Conservation (phyloP, 2,888 invertebrate genomes). For the Apotomis turbidana region DNA sequence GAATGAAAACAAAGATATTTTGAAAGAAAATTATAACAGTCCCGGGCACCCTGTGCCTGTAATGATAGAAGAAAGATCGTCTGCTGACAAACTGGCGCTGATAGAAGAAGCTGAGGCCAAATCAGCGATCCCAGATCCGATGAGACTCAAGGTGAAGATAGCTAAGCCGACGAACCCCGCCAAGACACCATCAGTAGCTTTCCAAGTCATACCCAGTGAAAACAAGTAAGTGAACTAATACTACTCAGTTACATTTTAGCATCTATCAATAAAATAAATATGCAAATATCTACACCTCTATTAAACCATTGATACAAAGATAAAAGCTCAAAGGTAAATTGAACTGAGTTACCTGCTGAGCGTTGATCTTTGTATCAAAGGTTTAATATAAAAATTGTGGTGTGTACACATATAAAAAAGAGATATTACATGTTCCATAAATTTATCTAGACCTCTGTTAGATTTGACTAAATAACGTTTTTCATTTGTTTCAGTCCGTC, state of each 20-base stretch:
- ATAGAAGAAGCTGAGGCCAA: conserved; percentile 60
- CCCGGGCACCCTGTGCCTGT: conserved; percentile 53
- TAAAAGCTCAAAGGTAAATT: too few species aligned
- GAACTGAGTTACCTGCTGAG: too few species aligned
- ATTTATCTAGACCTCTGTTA: neutral
- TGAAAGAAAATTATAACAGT: conserved; percentile 57
- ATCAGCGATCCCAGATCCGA: conserved; percentile 44
- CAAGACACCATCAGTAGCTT: conserved; percentile 75
- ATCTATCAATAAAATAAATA: too few species aligned
- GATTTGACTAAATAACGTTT: neutral
- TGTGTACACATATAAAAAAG: too few species aligned
- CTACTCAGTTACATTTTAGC: too few species aligned
- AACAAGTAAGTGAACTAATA: conserved; percentile 63
- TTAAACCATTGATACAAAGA: too few species aligned
- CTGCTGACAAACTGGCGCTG: conserved; percentile 61
- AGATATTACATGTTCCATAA: too few species aligned
- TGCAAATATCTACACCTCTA: too few species aligned
- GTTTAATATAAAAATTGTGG: too few species aligned
- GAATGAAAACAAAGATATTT: conserved; percentile 47
- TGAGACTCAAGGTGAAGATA: conserved; percentile 51
- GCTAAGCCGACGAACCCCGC: conserved; percentile 62
- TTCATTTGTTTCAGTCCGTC: conserved; percentile 63
- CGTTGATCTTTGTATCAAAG: too few species aligned
- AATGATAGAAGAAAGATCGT: conserved; percentile 67
- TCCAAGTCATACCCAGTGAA: conserved; percentile 80